Percentiles rank a stretch among this genome's conserved stretches.
Evolutionary conservation across 2,797 vertebrate genomes (phyloP).

Genomic region (Malacoraja senta): DNA sequence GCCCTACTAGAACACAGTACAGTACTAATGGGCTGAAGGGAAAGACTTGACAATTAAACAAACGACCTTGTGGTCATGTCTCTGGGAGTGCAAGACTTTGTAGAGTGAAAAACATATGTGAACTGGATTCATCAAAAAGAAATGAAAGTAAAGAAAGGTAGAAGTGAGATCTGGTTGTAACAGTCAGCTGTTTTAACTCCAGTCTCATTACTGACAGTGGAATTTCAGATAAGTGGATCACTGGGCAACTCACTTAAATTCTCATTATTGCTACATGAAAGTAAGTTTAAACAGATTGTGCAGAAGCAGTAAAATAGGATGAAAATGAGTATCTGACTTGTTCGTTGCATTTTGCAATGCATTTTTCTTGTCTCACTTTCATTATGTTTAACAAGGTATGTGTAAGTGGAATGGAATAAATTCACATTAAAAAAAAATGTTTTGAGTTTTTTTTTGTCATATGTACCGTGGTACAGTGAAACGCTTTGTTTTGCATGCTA

Average conservation of each 20-base stretch:
- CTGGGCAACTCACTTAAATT: slow-evolving; percentile 11
- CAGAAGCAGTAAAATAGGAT: background rate
- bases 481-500: no score
- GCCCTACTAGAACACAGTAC: no score
- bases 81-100: background rate
- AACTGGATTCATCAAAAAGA: background rate
- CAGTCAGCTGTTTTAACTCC: slow-evolving; percentile 24
- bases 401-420: background rate
- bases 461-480: no score
- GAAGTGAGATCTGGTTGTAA: background rate
- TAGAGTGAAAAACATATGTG: background rate
- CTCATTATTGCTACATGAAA: slow-evolving; percentile 19
- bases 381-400: background rate
- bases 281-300: slow-evolving; percentile 32
- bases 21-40: background rate
- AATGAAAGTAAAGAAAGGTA: background rate
- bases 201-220: slow-evolving; percentile 10
- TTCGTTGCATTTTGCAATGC: background rate
- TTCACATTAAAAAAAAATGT: background rate
- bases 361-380: background rate
- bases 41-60: background rate
- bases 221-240: slow-evolving; percentile 31
- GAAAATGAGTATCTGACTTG: slow-evolving; percentile 8
- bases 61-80: background rate
- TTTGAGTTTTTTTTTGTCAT: no score